These are phyloP conservation scores for Pantherophis guttatus DNA, from an alignment of 2,113 vertebrate species.

Conservation along the genomic window DNA sequence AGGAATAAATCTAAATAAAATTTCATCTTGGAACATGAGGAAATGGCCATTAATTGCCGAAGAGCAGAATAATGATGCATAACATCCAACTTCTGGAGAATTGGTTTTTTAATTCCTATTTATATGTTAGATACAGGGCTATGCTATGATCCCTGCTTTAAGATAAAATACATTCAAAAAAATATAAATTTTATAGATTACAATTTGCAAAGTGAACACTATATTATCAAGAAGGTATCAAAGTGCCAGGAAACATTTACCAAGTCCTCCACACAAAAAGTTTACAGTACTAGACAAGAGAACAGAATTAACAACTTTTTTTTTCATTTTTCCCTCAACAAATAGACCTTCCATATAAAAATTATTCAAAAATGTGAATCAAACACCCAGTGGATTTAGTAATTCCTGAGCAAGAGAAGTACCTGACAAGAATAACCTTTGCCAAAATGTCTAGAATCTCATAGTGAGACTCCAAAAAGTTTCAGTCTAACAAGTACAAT, in stretches of 20 bases:
- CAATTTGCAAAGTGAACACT: neutral
- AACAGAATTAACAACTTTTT: neutral
- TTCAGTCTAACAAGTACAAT: conserved; percentile 13
- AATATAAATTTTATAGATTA: neutral
- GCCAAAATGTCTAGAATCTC: neutral
- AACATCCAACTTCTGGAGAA: neutral
- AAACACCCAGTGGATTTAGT: neutral
- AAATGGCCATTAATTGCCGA: neutral
- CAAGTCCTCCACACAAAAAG: neutral
- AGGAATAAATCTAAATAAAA: neutral
- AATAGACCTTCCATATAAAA: neutral
- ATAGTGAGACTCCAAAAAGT: conserved; percentile 1
- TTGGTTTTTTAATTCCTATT: neutral
- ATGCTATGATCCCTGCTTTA: neutral
- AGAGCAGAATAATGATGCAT: neutral
- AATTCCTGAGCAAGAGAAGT: neutral
- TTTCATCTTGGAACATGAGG: neutral
- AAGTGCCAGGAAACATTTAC: neutral
- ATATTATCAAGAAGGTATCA: neutral
- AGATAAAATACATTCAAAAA: neutral
- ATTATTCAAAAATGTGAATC: neutral
- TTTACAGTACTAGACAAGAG: neutral
- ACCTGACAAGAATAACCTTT: neutral
- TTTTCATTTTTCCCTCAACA: neutral
- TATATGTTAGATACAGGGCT: neutral